phyloP scores from a whole-genome alignment of 2,797 vertebrate genomes.

The Merluccius polli region DNA sequence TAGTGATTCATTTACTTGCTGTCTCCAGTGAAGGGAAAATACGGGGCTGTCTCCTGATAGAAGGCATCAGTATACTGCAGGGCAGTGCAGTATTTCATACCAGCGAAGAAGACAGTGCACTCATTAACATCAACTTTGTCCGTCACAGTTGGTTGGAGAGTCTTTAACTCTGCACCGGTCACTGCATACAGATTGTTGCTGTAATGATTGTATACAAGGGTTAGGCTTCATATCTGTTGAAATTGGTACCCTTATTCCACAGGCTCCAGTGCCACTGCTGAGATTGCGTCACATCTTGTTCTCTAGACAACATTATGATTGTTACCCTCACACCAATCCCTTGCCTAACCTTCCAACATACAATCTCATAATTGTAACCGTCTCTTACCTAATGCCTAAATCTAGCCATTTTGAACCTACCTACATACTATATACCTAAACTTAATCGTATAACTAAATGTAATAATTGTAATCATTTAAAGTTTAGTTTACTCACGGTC shows the following conservation, averaged over 20 bases:
- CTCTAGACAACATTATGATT: not conserved
- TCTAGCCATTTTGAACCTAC: too few species aligned
- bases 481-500: too few species aligned
- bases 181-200: constrained; percentile 83
- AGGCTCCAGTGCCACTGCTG: not conserved
- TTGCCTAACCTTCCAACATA: too few species aligned
- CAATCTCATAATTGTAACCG: too few species aligned
- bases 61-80: constrained; percentile 73
- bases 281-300: not conserved
- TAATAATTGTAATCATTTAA: too few species aligned
- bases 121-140: constrained; percentile 61
- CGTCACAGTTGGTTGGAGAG: constrained; percentile 65
- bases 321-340: not conserved
- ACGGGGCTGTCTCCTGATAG: constrained; percentile 70
- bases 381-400: too few species aligned
- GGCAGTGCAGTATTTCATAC: constrained; percentile 77
- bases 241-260: not conserved
- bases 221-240: constrained; percentile 1
- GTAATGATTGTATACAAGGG: constrained; percentile 29
- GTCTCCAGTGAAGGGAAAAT: constrained; percentile 83
- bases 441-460: too few species aligned
- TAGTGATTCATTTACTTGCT: constrained; percentile 72
- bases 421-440: not conserved
- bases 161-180: constrained; percentile 67
- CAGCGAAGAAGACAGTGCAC: constrained; percentile 78